Evolutionary conservation across 2,797 vertebrate species (phyloP).

Genomic region (Acanthis flammea): DNA sequence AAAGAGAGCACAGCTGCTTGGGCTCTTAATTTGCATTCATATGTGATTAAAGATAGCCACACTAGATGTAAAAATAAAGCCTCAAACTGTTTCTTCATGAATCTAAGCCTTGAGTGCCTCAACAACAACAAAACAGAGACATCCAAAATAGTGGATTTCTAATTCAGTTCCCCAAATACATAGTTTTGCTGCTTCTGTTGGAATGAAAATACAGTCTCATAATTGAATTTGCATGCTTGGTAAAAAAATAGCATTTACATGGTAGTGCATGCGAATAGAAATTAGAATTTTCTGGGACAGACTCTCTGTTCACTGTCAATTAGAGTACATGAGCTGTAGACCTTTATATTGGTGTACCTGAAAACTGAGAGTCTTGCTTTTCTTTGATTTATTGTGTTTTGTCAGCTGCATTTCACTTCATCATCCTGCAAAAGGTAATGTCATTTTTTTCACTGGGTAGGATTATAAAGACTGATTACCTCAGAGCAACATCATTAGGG

Average conservation of each 20-base stretch:
- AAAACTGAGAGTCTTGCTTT: constrained; percentile 20
- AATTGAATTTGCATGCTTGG: background rate
- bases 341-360: background rate
- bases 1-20: constrained; percentile 14
- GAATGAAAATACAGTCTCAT: background rate
- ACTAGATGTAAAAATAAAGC: background rate
- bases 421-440: constrained; percentile 78
- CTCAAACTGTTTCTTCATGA: background rate
- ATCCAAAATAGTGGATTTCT: background rate
- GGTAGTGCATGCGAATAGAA: background rate
- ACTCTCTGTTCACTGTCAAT: constrained; percentile 9
- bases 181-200: constrained; percentile 2
- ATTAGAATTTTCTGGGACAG: background rate
- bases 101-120: background rate
- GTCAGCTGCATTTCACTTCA: constrained; percentile 74
- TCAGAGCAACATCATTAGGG: constrained; percentile 66
- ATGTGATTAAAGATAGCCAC: background rate
- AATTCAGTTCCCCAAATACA: background rate
- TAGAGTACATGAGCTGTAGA: background rate
- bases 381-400: constrained; percentile 70
- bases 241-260: background rate
- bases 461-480: constrained; percentile 73
- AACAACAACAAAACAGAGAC: background rate
- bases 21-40: background rate
- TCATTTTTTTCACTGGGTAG: constrained; percentile 49